phyloP scores from a whole-genome alignment of 2,113 vertebrate genomes.

The Macheiramphus alcinus region DNA sequence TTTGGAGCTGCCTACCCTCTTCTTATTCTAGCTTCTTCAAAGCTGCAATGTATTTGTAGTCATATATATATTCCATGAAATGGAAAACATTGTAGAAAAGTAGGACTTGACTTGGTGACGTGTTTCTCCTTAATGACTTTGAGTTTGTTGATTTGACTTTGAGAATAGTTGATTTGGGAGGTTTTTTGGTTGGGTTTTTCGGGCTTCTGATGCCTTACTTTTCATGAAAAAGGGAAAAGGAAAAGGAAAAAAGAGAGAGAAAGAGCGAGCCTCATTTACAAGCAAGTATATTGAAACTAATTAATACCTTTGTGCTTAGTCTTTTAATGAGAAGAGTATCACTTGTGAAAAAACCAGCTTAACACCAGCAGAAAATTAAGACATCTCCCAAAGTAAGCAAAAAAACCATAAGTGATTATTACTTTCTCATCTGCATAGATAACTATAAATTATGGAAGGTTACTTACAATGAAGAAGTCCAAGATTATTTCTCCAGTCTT shows the following conservation, averaged over 20 bases:
- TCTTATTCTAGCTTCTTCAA: background rate
- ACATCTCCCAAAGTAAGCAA: background rate
- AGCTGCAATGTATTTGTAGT: rapidly evolving
- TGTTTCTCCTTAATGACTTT: background rate
- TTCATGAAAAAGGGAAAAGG: background rate
- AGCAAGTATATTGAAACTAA: background rate
- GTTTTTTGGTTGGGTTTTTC: background rate
- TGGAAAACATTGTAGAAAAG: background rate
- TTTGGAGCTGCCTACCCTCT: background rate
- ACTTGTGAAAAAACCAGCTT: background rate
- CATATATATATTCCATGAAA: background rate
- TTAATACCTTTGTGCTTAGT: background rate
- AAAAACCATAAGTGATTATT: background rate
- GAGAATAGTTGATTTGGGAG: background rate
- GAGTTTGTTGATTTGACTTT: background rate
- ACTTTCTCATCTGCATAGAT: background rate
- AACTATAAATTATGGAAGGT: background rate
- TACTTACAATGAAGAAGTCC: background rate
- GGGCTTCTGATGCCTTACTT: background rate
- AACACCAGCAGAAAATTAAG: background rate
- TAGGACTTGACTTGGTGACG: background rate
- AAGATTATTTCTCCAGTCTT: background rate
- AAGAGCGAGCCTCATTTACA: background rate
- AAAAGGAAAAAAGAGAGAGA: too few relatives aligned
- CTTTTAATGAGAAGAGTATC: background rate